phyloP scores from a whole-genome alignment of 1,140 invertebrate genomes.

The Sycobia sp. region DNA sequence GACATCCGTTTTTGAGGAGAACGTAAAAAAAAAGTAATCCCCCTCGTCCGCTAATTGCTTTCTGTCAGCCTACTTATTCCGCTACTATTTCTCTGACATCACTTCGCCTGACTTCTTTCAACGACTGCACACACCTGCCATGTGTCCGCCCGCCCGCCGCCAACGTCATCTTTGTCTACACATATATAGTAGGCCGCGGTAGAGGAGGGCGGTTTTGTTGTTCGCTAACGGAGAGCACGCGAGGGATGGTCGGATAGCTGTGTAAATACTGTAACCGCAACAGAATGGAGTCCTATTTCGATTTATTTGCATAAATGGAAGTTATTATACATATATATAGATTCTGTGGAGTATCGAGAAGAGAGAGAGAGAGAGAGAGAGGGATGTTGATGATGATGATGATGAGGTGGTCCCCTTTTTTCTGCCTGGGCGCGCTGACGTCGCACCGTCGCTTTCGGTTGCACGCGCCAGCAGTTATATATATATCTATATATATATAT shows the following conservation, averaged over 20 bases:
- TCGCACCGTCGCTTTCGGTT: too few species aligned
- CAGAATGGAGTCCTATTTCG: neutral
- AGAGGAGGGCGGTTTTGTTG: too few species aligned
- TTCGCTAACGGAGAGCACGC: conserved; percentile 6
- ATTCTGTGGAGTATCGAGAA: neutral
- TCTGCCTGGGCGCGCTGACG: conserved; percentile 9
- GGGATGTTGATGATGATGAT: neutral
- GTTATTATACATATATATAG: neutral
- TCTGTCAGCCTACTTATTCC: too few species aligned
- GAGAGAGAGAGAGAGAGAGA: neutral
- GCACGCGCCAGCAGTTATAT: too few species aligned
- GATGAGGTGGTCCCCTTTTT: conserved; percentile 16
- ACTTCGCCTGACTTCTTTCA: too few species aligned
- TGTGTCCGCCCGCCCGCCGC: neutral
- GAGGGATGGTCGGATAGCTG: neutral
- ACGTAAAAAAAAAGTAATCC: too few species aligned
- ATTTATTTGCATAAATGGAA: too few species aligned
- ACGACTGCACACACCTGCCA: neutral
- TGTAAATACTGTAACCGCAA: conserved; percentile 25
- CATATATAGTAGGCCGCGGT: neutral
- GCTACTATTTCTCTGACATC: too few species aligned
- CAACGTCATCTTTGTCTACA: neutral
- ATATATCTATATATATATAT: too few species aligned
- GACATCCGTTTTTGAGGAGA: too few species aligned
- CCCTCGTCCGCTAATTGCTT: conserved; percentile 12